Conservation (phyloP, 2,113 vertebrate genomes). For the Synchiropus splendidus region DNA sequence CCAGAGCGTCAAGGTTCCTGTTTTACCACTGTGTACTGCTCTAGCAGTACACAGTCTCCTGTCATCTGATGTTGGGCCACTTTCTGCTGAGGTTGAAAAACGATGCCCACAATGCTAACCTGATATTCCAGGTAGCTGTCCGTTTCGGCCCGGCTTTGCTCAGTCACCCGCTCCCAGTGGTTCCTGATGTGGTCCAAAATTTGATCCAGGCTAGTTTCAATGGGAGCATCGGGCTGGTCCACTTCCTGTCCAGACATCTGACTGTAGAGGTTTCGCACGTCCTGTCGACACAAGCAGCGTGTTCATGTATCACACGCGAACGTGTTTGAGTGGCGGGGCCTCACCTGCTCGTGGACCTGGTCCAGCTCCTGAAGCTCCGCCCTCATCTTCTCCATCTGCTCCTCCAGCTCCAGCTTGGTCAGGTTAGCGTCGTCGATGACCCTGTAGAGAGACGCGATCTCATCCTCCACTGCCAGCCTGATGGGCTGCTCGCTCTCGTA, state of each 20-base stretch:
- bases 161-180: constrained; percentile 86
- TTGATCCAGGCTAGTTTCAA: constrained; percentile 79
- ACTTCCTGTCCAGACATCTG: constrained; percentile 80
- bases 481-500: constrained; percentile 88
- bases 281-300: constrained; percentile 56
- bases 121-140: constrained; percentile 76
- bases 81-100: too few relatives aligned
- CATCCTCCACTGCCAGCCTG: constrained; percentile 82
- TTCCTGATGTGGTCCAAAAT: constrained; percentile 80
- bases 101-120: constrained; percentile 47
- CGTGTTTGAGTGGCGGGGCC: constrained; percentile 6
- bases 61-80: too few relatives aligned
- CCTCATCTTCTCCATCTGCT: constrained; percentile 81
- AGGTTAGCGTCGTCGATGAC: constrained; percentile 84
- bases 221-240: constrained; percentile 73
- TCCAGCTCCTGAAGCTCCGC: constrained; percentile 75
- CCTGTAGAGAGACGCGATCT: constrained; percentile 84
- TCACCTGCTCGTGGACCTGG: constrained; percentile 80
- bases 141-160: constrained; percentile 75
- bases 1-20: too few relatives aligned
- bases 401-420: constrained; percentile 79
- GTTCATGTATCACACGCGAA: not conserved
- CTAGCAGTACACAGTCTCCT: too few relatives aligned
- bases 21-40: too few relatives aligned
- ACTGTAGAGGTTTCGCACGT: constrained; percentile 81